Conservation (phyloP, 2,888 invertebrate genomes). For the Ennomos quercinarius region DNA sequence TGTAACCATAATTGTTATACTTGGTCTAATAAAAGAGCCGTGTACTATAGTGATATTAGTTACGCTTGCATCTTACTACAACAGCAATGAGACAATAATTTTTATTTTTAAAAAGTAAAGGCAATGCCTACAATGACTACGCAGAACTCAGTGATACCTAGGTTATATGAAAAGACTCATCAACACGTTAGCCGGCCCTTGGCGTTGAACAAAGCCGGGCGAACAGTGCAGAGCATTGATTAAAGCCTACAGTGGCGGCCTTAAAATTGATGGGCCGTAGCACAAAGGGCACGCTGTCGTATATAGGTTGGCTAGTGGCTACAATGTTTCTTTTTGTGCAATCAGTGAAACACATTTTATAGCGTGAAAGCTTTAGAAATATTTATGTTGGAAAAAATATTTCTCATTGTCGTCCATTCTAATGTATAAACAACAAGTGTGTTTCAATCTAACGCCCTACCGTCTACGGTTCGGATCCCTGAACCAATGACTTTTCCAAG, state of each 20-base stretch:
- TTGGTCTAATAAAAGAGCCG: no score
- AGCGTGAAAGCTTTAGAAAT: not conserved
- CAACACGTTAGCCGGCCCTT: conserved; percentile 35
- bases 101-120: not conserved
- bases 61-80: not conserved
- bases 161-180: conserved; percentile 19
- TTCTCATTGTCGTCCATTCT: no score
- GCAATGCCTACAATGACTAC: no score
- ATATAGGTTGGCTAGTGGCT: conserved; percentile 48
- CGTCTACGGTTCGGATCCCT: no score
- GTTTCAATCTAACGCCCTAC: no score
- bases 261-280: conserved; percentile 53
- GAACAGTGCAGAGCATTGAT: conserved; percentile 44
- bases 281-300: conserved; percentile 55
- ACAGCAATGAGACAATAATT: no score
- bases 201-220: conserved; percentile 32
- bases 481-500: no score
- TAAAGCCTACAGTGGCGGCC: conserved; percentile 40
- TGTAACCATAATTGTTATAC: no score
- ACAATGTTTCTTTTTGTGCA: not conserved
- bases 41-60: no score
- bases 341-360: not conserved
- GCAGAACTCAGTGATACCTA: not conserved
- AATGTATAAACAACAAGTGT: no score
- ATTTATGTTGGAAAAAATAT: no score